These are phyloP conservation scores for Delichon dasypus DNA, from an alignment of 2,797 vertebrate species.

Conservation along the genomic window DNA sequence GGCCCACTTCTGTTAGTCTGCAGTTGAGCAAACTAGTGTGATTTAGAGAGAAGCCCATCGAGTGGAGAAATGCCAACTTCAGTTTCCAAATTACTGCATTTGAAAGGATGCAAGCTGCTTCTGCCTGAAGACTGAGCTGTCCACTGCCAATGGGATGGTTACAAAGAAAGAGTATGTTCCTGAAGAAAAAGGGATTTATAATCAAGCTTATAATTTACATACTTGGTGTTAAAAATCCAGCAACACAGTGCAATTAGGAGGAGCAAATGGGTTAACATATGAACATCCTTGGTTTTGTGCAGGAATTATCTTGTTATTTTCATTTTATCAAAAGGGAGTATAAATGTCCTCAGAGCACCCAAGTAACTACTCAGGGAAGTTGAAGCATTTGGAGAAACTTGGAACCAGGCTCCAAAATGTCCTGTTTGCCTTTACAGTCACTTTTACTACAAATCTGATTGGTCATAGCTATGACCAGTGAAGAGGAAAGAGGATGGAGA, in stretches of 20 bases:
- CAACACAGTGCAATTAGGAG: slow-evolving; percentile 60
- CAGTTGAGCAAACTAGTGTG: background rate
- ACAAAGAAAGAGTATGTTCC: background rate
- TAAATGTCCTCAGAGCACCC: rapidly evolving
- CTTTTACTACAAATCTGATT: background rate
- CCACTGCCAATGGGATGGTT: background rate
- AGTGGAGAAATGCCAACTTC: background rate
- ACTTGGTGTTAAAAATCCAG: slow-evolving; percentile 70
- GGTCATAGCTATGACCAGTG: background rate
- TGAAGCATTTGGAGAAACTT: background rate
- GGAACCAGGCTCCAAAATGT: background rate
- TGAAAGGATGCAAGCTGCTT: background rate
- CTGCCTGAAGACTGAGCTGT: background rate
- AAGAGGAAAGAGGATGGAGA: background rate
- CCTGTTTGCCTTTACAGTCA: background rate
- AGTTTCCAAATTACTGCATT: background rate
- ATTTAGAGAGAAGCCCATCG: background rate
- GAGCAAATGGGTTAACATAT: slow-evolving; percentile 51
- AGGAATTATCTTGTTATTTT: slow-evolving; percentile 5
- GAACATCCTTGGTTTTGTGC: slow-evolving; percentile 53
- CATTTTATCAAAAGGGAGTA: background rate
- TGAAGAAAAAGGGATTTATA: background rate
- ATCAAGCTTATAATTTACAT: background rate
- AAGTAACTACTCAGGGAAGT: background rate
- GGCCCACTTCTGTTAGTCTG: background rate